Base-by-base conservation (phyloP, 2,113 vertebrate species). In the Crotalus tigris region DNA sequence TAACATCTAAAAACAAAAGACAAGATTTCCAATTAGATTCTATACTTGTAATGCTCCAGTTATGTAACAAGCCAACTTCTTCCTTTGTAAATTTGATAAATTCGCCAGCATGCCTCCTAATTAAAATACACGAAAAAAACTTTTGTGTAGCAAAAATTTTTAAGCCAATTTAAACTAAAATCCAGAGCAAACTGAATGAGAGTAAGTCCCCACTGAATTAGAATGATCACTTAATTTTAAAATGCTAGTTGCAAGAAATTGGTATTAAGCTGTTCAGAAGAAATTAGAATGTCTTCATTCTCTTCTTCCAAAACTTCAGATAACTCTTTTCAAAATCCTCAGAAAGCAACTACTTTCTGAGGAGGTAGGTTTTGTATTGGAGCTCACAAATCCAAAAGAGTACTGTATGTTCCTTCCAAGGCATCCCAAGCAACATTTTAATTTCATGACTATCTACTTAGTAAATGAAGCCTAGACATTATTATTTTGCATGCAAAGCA, bases 281-380 rank as follows among this genome's bases (percentile, higher is more conserved):
- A 58, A n/a, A 39, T 21, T 13, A 21, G 26, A 91, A 81, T 91
- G 49, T 54, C 15, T 21, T 54, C n/a, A 55, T 55, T 91, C 51
- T 69, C 12, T 33, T 75, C n/a, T 75, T 33, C n/a, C 10, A 92
- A 9, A 3, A 0, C 29, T 39, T 3, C 0, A 2, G 2, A 5
- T 1, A 6, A 4, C 33, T 11, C 2, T 87, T 54, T 2, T 0
- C 3, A 64, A 75, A 75, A 39, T 85, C 64, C 4, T 15, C 33
- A 81, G 54, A 91, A 55, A 55, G 3, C 39, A 39, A 39, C 39
- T 39, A 39, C 21, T 51, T 55, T 21, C 23, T 23, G 9, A 55
- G 3, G 53, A 33, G 13, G 4, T n/a, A 21, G n/a, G 33, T 54
- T 33, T 44, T 19, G 49, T 54, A 85, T 10, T 54, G 23, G 21